Evolutionary conservation across 2,113 vertebrate species (phyloP).

Genomic region (Hemiprocne comata): DNA sequence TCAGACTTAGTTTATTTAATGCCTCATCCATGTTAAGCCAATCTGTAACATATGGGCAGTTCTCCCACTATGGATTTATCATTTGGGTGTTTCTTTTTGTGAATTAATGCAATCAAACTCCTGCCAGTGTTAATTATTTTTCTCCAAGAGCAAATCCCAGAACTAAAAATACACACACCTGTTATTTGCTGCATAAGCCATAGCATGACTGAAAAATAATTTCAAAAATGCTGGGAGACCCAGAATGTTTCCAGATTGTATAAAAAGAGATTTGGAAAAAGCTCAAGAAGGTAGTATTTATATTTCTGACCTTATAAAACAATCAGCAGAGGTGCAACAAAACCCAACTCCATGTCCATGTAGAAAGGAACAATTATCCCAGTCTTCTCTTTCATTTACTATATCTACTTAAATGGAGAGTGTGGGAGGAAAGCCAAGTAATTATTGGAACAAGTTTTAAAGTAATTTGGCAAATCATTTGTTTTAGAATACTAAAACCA

Average conservation of each 20-base stretch:
- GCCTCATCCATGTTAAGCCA: constrained; percentile 81
- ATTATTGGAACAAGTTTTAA: not conserved
- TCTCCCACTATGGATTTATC: constrained; percentile 79
- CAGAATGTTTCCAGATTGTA: not conserved
- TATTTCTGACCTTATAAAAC: not conserved
- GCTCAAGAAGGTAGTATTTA: not conserved
- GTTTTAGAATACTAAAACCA: not conserved
- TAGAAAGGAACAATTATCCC: not conserved
- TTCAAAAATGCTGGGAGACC: not conserved
- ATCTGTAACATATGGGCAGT: constrained; percentile 83
- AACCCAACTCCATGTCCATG: not conserved
- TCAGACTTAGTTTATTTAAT: constrained; percentile 82
- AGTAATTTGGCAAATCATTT: not conserved
- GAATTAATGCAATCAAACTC: constrained; percentile 80
- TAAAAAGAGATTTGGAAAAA: not conserved
- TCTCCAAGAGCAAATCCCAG: constrained; percentile 75
- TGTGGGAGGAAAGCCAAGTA: not conserved
- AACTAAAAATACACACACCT: constrained; percentile 73
- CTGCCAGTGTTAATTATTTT: constrained; percentile 81
- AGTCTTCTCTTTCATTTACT: not conserved
- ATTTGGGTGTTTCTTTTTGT: constrained; percentile 75
- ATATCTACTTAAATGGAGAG: not conserved
- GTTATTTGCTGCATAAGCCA: constrained; percentile 50
- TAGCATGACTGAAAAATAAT: not conserved
- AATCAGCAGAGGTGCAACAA: not conserved